phyloP scores from a whole-genome alignment of 2,113 vertebrate genomes.

The Nibea coibor region DNA sequence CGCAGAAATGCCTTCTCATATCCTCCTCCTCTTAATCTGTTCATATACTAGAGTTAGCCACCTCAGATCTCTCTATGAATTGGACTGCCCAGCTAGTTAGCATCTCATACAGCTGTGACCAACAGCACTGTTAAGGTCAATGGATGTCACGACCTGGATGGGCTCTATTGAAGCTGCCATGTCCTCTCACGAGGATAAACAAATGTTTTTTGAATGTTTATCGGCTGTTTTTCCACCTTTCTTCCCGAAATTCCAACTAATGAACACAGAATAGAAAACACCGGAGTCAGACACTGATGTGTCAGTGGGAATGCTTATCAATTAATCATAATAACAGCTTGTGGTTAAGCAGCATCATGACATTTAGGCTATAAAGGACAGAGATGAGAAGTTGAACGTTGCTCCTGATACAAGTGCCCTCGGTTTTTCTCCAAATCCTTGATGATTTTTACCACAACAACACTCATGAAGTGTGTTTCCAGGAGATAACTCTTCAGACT shows the following conservation, averaged over 20 bases:
- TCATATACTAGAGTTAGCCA: neutral
- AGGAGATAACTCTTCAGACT: no score
- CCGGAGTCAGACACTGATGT: constrained; percentile 28
- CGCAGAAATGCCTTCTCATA: neutral
- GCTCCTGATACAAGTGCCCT: constrained; percentile 2
- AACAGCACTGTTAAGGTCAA: no score
- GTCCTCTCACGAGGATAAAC: neutral
- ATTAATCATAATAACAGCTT: constrained; percentile 75
- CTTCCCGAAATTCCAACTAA: neutral
- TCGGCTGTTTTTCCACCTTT: neutral
- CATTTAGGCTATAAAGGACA: constrained; percentile 70
- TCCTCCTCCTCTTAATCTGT: constrained; percentile 2
- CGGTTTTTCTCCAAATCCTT: neutral
- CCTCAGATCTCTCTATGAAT: neutral
- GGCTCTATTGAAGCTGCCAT: neutral
- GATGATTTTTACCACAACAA: neutral
- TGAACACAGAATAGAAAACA: neutral
- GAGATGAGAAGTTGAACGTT: constrained; percentile 26
- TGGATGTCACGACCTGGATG: neutral
- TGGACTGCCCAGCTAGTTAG: neutral
- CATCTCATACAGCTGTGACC: constrained; percentile 1
- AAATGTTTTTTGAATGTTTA: neutral
- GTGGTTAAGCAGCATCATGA: constrained; percentile 65
- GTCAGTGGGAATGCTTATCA: constrained; percentile 58
- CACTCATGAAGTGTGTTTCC: neutral